These are phyloP conservation scores for Dolichallabes microphthalmus DNA, from an alignment of 2,113 vertebrate species.

Conservation along the genomic window DNA sequence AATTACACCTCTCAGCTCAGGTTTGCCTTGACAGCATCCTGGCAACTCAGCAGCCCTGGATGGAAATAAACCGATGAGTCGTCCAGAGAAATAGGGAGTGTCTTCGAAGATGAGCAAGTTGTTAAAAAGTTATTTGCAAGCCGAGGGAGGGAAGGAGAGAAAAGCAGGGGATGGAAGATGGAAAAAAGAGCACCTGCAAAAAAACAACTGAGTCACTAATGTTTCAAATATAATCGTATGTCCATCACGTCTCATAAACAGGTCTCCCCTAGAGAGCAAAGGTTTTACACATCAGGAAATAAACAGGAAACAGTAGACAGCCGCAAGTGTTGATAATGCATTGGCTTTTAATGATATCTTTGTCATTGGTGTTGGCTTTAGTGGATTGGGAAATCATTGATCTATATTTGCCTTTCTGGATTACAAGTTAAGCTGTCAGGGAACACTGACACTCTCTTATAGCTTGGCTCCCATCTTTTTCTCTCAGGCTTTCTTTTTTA, in stretches of 20 bases:
- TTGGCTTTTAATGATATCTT: slow-evolving; percentile 31
- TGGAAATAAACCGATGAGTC: slow-evolving; percentile 13
- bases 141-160: neutral
- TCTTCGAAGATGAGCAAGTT: slow-evolving; percentile 13
- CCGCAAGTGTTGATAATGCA: slow-evolving; percentile 19
- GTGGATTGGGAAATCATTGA: slow-evolving; percentile 41
- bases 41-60: neutral
- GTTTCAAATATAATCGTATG: neutral
- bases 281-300: neutral
- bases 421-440: slow-evolving; percentile 32
- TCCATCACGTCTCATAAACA: neutral
- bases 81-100: slow-evolving; percentile 12
- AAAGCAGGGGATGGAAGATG: neutral
- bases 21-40: slow-evolving; percentile 26
- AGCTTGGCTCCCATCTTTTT: neutral
- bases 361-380: neutral
- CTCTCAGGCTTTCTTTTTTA: neutral
- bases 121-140: slow-evolving; percentile 22
- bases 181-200: neutral
- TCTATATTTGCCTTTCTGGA: neutral
- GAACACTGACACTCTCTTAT: slow-evolving; percentile 17
- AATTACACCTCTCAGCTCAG: slow-evolving; percentile 20
- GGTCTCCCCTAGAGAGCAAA: neutral
- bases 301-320: neutral
- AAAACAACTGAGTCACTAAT: slow-evolving; percentile 28